Conservation (phyloP, 2,113 vertebrate species). For the Chamaea fasciata region DNA sequence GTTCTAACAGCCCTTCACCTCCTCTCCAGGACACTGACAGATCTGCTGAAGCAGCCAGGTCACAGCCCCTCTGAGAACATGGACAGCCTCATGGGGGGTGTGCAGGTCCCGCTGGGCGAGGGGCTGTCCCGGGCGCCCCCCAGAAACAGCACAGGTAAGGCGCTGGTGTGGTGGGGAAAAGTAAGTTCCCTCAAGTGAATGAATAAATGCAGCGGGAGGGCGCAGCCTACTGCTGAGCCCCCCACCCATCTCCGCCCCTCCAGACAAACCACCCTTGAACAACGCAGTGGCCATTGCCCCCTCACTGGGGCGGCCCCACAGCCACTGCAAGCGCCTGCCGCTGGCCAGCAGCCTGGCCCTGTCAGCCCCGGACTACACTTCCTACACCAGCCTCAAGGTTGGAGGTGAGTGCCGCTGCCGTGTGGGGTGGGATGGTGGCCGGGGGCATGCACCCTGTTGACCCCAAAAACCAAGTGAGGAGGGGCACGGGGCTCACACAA, state of each 20-base stretch:
- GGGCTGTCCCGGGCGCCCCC: slow-evolving; percentile 50
- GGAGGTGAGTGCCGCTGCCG: slow-evolving; percentile 55
- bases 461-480: accelerated
- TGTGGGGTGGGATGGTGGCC: accelerated
- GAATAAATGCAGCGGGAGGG: background rate
- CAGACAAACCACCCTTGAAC: slow-evolving; percentile 71
- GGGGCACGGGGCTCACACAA: accelerated
- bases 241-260: background rate
- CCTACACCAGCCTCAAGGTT: slow-evolving; percentile 66
- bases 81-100: slow-evolving; percentile 58
- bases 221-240: background rate
- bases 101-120: slow-evolving; percentile 73
- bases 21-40: slow-evolving; percentile 70
- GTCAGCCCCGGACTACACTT: slow-evolving; percentile 43
- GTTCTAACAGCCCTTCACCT: background rate
- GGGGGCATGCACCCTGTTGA: accelerated
- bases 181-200: background rate
- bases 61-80: slow-evolving; percentile 60
- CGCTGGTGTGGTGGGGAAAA: accelerated
- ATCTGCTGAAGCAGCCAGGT: slow-evolving; percentile 76
- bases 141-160: slow-evolving; percentile 68
- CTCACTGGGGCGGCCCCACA: slow-evolving; percentile 23
- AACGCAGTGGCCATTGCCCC: slow-evolving; percentile 5
- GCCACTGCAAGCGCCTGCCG: slow-evolving; percentile 45
- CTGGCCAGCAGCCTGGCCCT: slow-evolving; percentile 19